Evolutionary conservation across 2,888 invertebrate genomes (phyloP), one percentile per base, ranked within the genome.

Genomic region (Hypercompe scribonia): DNA sequence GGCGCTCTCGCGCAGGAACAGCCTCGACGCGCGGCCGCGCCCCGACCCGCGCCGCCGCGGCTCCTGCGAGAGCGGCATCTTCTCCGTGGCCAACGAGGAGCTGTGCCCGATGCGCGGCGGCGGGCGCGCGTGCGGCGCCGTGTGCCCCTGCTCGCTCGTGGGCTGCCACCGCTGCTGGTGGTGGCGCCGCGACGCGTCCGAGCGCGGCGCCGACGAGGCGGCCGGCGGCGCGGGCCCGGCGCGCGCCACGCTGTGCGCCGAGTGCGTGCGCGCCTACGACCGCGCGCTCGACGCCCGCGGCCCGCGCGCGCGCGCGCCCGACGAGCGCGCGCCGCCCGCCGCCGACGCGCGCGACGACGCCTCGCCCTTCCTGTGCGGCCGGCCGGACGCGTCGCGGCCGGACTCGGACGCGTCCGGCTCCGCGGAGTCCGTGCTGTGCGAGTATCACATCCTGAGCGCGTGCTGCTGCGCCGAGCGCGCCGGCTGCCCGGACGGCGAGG

Each of bases 21-120:
- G 65, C 85, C 73, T 72, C 5, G 84, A 91, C 82, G 86, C 87
- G 76, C 85, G 84, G 74, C 76, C 79, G 76, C 84, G 77, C 82
- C 86, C 83, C 73, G 91, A 81, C 80, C 88, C 78, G 77, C 82
- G 80, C 76, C 89, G 98, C 31, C 96, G 98, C 66, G 98, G 83
- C 73, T 98, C 98, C 33, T 98, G 98, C 90, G 98, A 98, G 91
- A 98, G 98, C 83, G 98, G 98, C 33, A 98, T 98, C 90, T 98
- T 98, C 96, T 98, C 98, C 72, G 98, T 98, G 85, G 97, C 98
- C 79, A 98, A 98, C 87, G 98, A 97, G 89, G 97, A 97, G 89
- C 96, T 97, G 79, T 96, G 96, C 74, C 92, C 92, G 72, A 93
- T 90, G 81, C 94, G 94, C 84, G 88, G 86, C 58, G 83, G 83